These are phyloP conservation scores for Aspidoscelis tigris DNA, from an alignment of 2,113 vertebrate genomes.

Conservation along the genomic window DNA sequence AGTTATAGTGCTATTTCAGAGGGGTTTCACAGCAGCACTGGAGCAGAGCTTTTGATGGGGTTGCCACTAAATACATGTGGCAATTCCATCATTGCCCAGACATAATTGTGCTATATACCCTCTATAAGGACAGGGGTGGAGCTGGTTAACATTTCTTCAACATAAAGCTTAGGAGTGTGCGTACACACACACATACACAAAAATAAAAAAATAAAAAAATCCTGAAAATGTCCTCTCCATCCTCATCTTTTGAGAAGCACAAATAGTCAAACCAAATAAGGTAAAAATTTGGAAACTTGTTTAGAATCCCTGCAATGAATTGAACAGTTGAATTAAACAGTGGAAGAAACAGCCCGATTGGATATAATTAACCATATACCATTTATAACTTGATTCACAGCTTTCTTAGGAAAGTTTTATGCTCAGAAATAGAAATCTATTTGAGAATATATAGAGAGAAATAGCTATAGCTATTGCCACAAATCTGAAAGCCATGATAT, in stretches of 20 bases:
- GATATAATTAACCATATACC: not conserved
- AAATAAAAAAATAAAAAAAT: not conserved
- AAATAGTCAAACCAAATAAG: not conserved
- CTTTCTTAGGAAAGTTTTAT: constrained; percentile 22
- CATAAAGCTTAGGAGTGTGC: constrained; percentile 4
- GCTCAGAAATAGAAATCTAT: constrained; percentile 29
- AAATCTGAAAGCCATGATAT: constrained; percentile 46
- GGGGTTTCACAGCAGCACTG: too few relatives aligned
- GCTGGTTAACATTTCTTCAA: not conserved
- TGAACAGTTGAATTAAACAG: not conserved
- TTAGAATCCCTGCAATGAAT: constrained; percentile 11
- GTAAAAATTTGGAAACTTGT: not conserved
- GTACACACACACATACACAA: not conserved
- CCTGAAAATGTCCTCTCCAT: not conserved
- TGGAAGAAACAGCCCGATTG: not conserved
- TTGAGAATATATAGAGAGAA: constrained; percentile 36
- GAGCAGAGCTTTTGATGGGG: too few relatives aligned
- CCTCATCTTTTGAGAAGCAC: constrained; percentile 6
- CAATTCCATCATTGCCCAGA: too few relatives aligned
- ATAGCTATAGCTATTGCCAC: constrained; percentile 51
- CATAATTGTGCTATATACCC: too few relatives aligned
- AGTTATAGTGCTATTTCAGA: too few relatives aligned
- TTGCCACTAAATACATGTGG: too few relatives aligned
- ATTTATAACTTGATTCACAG: constrained; percentile 34
- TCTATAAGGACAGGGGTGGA: too few relatives aligned